Conservation (phyloP, 2,888 invertebrate species). For the Silvanus unidentatus region DNA sequence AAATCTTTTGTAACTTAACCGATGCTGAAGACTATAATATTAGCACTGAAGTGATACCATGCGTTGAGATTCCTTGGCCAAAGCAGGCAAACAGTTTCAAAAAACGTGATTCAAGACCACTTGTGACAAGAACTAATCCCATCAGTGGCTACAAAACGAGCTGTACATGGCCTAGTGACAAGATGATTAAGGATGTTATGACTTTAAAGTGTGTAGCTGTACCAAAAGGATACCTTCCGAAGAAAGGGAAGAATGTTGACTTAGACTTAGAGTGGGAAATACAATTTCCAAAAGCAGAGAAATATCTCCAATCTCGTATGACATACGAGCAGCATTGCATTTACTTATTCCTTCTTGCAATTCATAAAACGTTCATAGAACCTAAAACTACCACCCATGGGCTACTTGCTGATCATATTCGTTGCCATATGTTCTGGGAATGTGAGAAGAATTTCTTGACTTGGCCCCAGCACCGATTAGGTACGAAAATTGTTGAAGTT, state of each 20-base stretch:
- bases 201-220: slow-evolving; percentile 64
- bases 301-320: slow-evolving; percentile 66
- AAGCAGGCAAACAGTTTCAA: slow-evolving; percentile 65
- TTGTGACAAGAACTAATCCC: slow-evolving; percentile 39
- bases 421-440: slow-evolving; percentile 71
- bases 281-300: slow-evolving; percentile 70
- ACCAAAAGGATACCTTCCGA: slow-evolving; percentile 63
- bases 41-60: slow-evolving; percentile 64
- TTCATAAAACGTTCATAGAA: slow-evolving; percentile 70
- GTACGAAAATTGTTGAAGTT: slow-evolving; percentile 59
- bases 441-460: slow-evolving; percentile 64
- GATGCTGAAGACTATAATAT: slow-evolving; percentile 43
- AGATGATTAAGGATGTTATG: slow-evolving; percentile 61
- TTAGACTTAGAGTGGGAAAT: slow-evolving; percentile 70
- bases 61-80: slow-evolving; percentile 68
- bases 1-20: slow-evolving; percentile 53
- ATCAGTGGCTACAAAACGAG: slow-evolving; percentile 35
- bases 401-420: slow-evolving; percentile 64
- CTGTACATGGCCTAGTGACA: slow-evolving; percentile 64
- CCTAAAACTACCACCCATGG: slow-evolving; percentile 59
- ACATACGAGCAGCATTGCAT: slow-evolving; percentile 66
- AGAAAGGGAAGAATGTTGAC: slow-evolving; percentile 44
- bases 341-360: slow-evolving; percentile 59
- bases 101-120: slow-evolving; percentile 53
- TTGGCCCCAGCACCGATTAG: slow-evolving; percentile 71